Conservation (phyloP, 2,113 vertebrate genomes). For the Pipa parva region DNA sequence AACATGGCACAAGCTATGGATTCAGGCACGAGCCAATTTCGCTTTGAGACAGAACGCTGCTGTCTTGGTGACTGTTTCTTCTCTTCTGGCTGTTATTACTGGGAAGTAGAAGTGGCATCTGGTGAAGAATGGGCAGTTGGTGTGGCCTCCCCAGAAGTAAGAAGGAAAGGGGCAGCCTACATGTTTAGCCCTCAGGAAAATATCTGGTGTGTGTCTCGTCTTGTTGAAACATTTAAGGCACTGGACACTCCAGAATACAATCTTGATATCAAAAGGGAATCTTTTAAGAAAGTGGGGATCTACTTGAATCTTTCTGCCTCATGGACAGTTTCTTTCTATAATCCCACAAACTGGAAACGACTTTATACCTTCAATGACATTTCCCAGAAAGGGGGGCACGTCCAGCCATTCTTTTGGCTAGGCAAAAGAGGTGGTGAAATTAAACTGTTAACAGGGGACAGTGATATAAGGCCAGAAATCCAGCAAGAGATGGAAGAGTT, state of each 20-base stretch:
- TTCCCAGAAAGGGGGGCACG: neutral
- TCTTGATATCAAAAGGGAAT: neutral
- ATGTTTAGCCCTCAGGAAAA: constrained; percentile 25
- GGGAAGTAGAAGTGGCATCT: constrained; percentile 19
- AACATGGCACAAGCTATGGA: neutral
- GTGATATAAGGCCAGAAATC: neutral
- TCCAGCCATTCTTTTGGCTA: constrained; percentile 30
- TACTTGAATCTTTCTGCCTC: constrained; percentile 9
- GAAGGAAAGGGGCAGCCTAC: constrained; percentile 14
- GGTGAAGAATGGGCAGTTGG: constrained; percentile 29
- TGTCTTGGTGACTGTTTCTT: constrained; percentile 17
- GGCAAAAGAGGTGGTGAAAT: neutral
- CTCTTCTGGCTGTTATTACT: constrained; percentile 15
- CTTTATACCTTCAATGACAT: constrained; percentile 7
- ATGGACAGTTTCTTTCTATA: constrained; percentile 9
- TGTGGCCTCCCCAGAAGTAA: constrained; percentile 17
- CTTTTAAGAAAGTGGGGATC: constrained; percentile 13
- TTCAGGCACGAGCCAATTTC: neutral
- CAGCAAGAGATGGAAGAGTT: neutral
- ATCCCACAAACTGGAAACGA: neutral
- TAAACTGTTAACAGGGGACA: neutral
- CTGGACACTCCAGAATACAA: constrained; percentile 4
- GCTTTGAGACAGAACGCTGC: constrained; percentile 33
- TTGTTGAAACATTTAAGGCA: neutral
- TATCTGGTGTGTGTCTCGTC: constrained; percentile 29